phyloP scores from a whole-genome alignment of 1,140 invertebrate species.

The Manduca sexta region DNA sequence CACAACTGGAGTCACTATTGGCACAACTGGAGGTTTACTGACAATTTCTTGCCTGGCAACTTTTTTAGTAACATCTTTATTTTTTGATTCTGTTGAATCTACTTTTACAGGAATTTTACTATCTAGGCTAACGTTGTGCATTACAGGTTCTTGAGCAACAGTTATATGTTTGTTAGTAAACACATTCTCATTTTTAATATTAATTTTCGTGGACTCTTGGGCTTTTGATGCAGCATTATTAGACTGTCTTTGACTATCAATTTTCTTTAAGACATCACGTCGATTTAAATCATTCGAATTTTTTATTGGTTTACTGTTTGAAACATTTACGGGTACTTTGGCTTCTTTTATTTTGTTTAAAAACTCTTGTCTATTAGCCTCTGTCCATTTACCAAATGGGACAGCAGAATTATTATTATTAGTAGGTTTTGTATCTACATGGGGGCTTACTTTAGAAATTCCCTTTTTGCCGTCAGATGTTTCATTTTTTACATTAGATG shows the following conservation, averaged over 20 bases:
- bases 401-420: conserved; percentile 45
- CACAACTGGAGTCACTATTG: background rate
- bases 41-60: conserved; percentile 9
- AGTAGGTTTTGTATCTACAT: conserved; percentile 24
- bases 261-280: conserved; percentile 59
- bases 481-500: background rate
- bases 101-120: background rate
- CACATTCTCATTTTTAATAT: conserved; percentile 34
- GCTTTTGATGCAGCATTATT: conserved; percentile 32
- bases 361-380: conserved; percentile 61
- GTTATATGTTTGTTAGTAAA: conserved; percentile 18
- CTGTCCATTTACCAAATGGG: conserved; percentile 66
- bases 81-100: background rate
- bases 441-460: conserved; percentile 15
- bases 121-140: background rate
- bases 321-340: conserved; percentile 40
- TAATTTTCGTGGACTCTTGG: conserved; percentile 29
- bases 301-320: conserved; percentile 60
- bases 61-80: conserved; percentile 24
- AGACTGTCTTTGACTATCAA: conserved; percentile 57
- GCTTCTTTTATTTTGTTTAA: conserved; percentile 63
- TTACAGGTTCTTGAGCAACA: background rate
- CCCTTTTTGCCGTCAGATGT: conserved; percentile 10
- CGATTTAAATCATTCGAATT: conserved; percentile 64
- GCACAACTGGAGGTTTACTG: conserved; percentile 12